A percentile compares a stretch with the other conserved stretches of the same genome.
Evolutionary conservation across 1,140 invertebrate species (phyloP).

Genomic region (Halyomorpha halys): DNA sequence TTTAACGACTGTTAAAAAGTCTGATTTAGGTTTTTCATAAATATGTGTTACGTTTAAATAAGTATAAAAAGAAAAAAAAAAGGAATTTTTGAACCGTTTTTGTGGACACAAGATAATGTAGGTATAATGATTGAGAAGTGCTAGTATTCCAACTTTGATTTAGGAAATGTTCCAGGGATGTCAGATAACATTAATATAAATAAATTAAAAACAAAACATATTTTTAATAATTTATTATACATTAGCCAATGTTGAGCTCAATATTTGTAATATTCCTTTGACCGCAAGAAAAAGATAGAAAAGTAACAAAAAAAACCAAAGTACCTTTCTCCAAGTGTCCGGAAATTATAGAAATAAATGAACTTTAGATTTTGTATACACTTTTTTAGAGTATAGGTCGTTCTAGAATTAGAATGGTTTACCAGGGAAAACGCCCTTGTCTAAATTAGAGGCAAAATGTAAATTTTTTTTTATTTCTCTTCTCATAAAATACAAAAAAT

Average conservation of each 20-base stretch:
- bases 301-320: conserved; percentile 5
- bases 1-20: conserved; percentile 18
- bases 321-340: conserved; percentile 18
- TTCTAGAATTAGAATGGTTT: conserved; percentile 16
- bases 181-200: conserved; percentile 12
- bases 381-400: conserved; percentile 4
- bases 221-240: conserved; percentile 8
- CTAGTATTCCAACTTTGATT: conserved; percentile 4
- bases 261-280: conserved; percentile 17
- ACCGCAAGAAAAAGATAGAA: neutral
- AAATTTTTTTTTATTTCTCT: conserved; percentile 7
- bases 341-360: conserved; percentile 8
- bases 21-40: conserved; percentile 20
- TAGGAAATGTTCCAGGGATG: conserved; percentile 12
- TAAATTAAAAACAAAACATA: conserved; percentile 6
- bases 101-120: conserved; percentile 5
- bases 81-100: conserved; percentile 4
- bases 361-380: conserved; percentile 16
- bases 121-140: neutral
- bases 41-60: conserved; percentile 12
- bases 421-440: conserved; percentile 4
- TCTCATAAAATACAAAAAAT: neutral
- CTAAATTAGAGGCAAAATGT: conserved; percentile 8
- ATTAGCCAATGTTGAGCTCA: conserved; percentile 17
- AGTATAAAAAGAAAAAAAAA: neutral